Conservation (phyloP, 2,797 vertebrate species). For the Protonibea diacanthus region DNA sequence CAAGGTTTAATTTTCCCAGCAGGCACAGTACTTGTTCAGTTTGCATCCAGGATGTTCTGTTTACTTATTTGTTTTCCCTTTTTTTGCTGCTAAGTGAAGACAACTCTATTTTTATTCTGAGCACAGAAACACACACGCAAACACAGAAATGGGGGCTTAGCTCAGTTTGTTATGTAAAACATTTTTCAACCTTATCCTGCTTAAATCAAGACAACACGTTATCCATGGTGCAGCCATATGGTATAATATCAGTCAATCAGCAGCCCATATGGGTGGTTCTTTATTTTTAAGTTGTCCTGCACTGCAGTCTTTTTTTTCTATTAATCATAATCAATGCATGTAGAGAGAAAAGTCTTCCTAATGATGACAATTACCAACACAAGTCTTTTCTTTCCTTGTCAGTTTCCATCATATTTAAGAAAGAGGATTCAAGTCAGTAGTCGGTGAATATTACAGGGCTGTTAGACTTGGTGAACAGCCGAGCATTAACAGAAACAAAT, state of each 20-base stretch:
- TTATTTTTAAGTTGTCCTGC: neutral
- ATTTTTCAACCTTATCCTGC: neutral
- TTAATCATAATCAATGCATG: conserved; percentile 24
- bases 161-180: neutral
- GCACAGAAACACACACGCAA: neutral
- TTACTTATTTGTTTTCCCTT: neutral
- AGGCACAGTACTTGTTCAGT: conserved; percentile 2
- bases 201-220: neutral
- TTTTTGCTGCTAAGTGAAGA: neutral
- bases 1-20: conserved; percentile 5
- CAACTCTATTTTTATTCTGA: neutral
- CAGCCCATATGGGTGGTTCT: neutral
- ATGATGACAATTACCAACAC: conserved; percentile 21
- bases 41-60: conserved; percentile 21
- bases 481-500: conserved; percentile 53
- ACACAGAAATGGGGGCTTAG: neutral
- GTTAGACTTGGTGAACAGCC: conserved; percentile 59
- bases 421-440: conserved; percentile 50
- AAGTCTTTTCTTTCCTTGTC: neutral
- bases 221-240: neutral
- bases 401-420: conserved; percentile 21
- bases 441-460: conserved; percentile 53
- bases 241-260: neutral
- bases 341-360: conserved; percentile 5
- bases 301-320: neutral